Percentiles rank a stretch among this genome's conserved stretches.
These are phyloP conservation scores for Musca vetustissima DNA, from an alignment of 1,140 invertebrate genomes.

Conservation along the genomic window DNA sequence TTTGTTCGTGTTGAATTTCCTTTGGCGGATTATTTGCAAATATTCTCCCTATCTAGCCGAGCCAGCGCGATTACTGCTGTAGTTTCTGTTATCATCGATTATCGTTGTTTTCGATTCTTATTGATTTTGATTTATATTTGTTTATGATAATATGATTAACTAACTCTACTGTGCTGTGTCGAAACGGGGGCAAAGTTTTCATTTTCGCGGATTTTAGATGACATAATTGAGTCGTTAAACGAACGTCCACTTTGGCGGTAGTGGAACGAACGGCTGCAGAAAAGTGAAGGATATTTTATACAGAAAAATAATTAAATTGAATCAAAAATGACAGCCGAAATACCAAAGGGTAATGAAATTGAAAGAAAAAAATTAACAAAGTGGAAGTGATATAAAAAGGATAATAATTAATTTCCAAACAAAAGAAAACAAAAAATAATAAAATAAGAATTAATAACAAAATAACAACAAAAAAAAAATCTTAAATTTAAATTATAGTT, in stretches of 20 bases:
- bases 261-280: not conserved
- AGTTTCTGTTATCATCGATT: not conserved
- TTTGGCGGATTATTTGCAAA: too few species aligned
- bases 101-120: not conserved
- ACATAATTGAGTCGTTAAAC: too few species aligned
- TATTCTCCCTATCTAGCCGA: not conserved
- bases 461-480: too few species aligned
- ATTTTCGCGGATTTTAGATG: too few species aligned
- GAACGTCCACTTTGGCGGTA: constrained; percentile 6
- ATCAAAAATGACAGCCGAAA: not conserved
- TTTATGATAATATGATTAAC: not conserved
- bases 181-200: too few species aligned
- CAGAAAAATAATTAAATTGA: not conserved
- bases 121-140: constrained; percentile 17
- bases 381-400: too few species aligned
- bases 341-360: constrained; percentile 1
- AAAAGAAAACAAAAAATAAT: too few species aligned
- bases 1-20: too few species aligned
- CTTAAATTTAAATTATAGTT: too few species aligned
- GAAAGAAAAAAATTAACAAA: not conserved
- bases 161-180: too few species aligned
- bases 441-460: too few species aligned
- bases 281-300: not conserved
- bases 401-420: too few species aligned
- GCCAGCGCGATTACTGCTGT: not conserved